Percentiles rank a stretch among this genome's conserved stretches.
Conservation (phyloP, 1,140 invertebrate species). For the Bombus balteatus region DNA sequence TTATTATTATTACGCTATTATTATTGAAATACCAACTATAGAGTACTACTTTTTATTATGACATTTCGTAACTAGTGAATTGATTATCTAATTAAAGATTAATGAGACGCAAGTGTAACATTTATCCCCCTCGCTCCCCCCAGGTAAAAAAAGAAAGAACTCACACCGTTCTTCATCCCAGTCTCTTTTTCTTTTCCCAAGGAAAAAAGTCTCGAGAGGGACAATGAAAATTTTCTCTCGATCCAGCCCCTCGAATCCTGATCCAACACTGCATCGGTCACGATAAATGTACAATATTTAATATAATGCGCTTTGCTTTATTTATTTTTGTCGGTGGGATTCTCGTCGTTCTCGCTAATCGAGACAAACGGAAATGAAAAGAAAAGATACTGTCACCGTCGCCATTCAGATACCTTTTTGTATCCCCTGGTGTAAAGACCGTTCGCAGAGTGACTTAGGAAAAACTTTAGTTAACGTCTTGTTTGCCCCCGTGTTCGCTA, state of each 20-base stretch:
- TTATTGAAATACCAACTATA: slow-evolving; percentile 73
- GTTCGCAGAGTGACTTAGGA: slow-evolving; percentile 66
- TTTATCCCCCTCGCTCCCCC: slow-evolving; percentile 55
- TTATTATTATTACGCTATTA: slow-evolving; percentile 72
- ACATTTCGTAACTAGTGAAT: slow-evolving; percentile 77
- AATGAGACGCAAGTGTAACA: slow-evolving; percentile 68
- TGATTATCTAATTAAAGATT: slow-evolving; percentile 74
- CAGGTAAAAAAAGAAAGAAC: slow-evolving; percentile 7
- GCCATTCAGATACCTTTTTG: slow-evolving; percentile 27
- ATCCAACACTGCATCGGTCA: slow-evolving; percentile 56
- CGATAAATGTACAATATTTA: slow-evolving; percentile 62
- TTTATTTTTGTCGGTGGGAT: slow-evolving; percentile 49
- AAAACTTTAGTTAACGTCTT: slow-evolving; percentile 57
- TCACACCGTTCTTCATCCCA: slow-evolving; percentile 18
- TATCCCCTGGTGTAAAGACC: slow-evolving; percentile 41
- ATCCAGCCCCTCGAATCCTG: slow-evolving; percentile 7
- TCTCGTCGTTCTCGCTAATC: slow-evolving; percentile 46
- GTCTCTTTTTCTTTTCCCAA: slow-evolving; percentile 5
- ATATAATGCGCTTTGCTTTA: slow-evolving; percentile 56
- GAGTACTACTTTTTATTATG: slow-evolving; percentile 77
- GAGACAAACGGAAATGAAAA: slow-evolving; percentile 22
- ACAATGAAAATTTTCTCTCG: slow-evolving; percentile 47
- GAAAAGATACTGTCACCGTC: background rate
- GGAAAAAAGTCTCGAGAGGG: slow-evolving; percentile 15
- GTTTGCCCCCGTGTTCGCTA: background rate